Percentiles rank a stretch among this genome's conserved stretches.
phyloP scores from a whole-genome alignment of 2,888 invertebrate genomes.

The Pelosia muscerda region DNA sequence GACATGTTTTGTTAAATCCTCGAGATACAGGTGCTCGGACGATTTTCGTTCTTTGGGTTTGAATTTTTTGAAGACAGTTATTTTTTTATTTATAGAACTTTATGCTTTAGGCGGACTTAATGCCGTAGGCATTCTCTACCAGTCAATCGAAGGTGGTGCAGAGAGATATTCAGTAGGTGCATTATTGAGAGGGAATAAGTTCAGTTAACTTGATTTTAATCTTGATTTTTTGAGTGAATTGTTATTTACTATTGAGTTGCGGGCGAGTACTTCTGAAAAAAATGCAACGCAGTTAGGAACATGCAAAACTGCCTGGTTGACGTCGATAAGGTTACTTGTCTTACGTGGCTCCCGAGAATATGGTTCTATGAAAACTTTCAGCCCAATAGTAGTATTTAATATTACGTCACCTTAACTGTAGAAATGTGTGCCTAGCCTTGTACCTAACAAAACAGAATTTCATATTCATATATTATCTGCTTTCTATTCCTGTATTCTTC shows the following conservation, averaged over 20 bases:
- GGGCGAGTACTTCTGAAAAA: too few species aligned
- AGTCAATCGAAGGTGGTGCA: too few species aligned
- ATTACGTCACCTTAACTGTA: not conserved
- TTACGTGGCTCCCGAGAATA: not conserved
- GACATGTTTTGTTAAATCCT: not conserved
- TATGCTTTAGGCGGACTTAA: too few species aligned
- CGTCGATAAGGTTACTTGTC: not conserved
- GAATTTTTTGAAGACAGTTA: not conserved
- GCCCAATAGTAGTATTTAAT: not conserved
- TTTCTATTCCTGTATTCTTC: slow-evolving; percentile 52
- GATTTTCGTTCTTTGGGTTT: not conserved
- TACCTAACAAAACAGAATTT: slow-evolving; percentile 42
- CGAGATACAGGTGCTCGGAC: not conserved
- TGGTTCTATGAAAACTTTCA: not conserved
- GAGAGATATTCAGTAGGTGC: too few species aligned
- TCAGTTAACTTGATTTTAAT: too few species aligned
- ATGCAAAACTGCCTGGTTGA: not conserved
- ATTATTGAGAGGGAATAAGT: too few species aligned
- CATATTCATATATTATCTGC: slow-evolving; percentile 41
- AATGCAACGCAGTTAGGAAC: not conserved
- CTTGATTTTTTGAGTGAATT: too few species aligned
- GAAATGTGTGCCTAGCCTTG: slow-evolving; percentile 11
- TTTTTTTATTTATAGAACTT: too few species aligned
- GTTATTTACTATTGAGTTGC: not conserved
- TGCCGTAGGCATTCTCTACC: too few species aligned